Percentiles rank a stretch among this genome's conserved stretches.
phyloP scores from a whole-genome alignment of 2,113 vertebrate genomes.

The Nematolebias whitei region DNA sequence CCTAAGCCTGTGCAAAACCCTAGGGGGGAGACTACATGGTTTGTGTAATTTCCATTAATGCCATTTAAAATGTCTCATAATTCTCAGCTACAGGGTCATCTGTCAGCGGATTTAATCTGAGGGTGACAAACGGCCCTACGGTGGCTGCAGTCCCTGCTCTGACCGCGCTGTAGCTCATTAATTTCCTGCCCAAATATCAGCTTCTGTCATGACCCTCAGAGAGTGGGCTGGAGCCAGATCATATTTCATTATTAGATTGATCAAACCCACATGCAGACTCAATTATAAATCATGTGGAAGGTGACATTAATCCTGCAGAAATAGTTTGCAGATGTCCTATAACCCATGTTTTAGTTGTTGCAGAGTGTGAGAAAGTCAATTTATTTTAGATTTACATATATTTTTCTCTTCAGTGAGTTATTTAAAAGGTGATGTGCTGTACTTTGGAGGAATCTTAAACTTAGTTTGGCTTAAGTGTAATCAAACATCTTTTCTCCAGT shows the following conservation, averaged over 20 bases:
- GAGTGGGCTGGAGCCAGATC: conserved; percentile 48
- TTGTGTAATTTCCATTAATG: conserved; percentile 67
- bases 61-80: conserved; percentile 61
- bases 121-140: conserved; percentile 52
- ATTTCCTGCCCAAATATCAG: conserved; percentile 71
- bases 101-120: conserved; percentile 67
- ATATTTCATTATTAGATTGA: conserved; percentile 72
- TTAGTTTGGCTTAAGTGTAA: background rate
- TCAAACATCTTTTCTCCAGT: background rate
- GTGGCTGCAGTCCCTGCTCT: conserved; percentile 36
- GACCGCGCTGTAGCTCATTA: conserved; percentile 56
- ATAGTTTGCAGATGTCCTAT: conserved; percentile 45
- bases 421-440: conserved; percentile 3
- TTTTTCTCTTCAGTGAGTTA: conserved; percentile 9
- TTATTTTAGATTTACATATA: conserved; percentile 17
- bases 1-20: conserved; percentile 27
- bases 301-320: conserved; percentile 54
- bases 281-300: conserved; percentile 53
- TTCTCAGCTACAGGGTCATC: conserved; percentile 55
- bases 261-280: conserved; percentile 54
- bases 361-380: conserved; percentile 34
- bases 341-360: conserved; percentile 20
- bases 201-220: conserved; percentile 35
- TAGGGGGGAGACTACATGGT: conserved; percentile 27
- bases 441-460: background rate